Evolutionary conservation across 2,888 invertebrate genomes (phyloP).

Genomic region (Odontomyia ornata): DNA sequence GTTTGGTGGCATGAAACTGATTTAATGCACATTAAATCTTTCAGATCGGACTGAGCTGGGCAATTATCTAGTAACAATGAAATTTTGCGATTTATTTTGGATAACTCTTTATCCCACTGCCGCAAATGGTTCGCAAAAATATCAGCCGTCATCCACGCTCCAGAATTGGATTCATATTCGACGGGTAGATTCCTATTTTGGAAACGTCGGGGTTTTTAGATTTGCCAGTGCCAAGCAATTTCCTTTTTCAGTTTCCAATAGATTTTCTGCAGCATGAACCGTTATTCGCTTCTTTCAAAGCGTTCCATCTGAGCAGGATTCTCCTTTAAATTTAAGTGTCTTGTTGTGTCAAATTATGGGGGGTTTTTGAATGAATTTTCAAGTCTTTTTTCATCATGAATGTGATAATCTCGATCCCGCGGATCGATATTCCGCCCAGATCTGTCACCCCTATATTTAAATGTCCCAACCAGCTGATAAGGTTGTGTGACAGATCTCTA

Average conservation of each 20-base stretch:
- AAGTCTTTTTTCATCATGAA: no score
- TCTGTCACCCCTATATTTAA: no score
- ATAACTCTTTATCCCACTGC: conserved; percentile 15
- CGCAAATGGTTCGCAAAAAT: conserved; percentile 16
- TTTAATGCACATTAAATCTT: conserved; percentile 9
- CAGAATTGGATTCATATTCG: conserved; percentile 55
- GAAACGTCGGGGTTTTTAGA: conserved; percentile 56
- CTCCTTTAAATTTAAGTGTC: conserved; percentile 54
- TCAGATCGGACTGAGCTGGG: background rate
- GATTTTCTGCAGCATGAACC: conserved; percentile 56
- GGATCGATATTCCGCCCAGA: no score
- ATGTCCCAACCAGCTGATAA: no score
- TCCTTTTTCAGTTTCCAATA: no score
- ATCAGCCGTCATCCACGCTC: conserved; percentile 42
- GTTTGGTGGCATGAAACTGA: background rate
- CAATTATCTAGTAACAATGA: conserved; percentile 7
- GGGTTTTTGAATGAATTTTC: no score
- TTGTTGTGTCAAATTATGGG: no score
- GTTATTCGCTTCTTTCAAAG: conserved; percentile 57
- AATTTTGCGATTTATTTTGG: conserved; percentile 17
- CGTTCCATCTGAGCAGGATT: conserved; percentile 57
- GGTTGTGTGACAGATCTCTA: no score
- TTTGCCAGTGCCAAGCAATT: conserved; percentile 57
- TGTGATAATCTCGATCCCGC: no score
- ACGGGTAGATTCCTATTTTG: conserved; percentile 50